A percentile compares a stretch with the other conserved stretches of the same genome.
Conservation (phyloP, 2,113 vertebrate species). For the Tenrec ecaudatus region DNA sequence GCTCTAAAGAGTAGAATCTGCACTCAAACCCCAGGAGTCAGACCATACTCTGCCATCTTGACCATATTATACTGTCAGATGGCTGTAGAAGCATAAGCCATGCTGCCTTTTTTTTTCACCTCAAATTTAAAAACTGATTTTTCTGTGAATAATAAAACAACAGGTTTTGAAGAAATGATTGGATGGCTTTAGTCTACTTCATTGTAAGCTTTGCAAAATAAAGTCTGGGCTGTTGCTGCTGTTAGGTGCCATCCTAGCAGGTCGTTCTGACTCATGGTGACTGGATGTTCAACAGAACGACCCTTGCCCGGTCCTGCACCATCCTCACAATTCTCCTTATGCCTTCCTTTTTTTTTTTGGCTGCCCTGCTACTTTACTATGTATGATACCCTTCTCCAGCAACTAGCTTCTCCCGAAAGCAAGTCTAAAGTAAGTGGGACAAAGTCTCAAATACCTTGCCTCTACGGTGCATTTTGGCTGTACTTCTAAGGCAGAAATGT, state of each 20-base stretch:
- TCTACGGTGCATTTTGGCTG: too few species aligned
- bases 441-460: too few species aligned
- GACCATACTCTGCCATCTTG: background rate
- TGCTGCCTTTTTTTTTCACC: background rate
- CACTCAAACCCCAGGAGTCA: background rate
- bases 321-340: too few species aligned
- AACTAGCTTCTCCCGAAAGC: too few species aligned
- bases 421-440: too few species aligned
- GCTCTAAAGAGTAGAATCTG: background rate
- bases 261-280: background rate
- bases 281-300: too few species aligned
- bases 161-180: background rate
- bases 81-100: too few species aligned
- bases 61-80: background rate
- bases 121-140: conserved; percentile 24
- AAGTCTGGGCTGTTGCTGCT: background rate
- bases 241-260: background rate
- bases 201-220: background rate
- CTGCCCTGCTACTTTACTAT: too few species aligned
- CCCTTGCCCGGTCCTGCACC: too few species aligned
- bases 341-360: too few species aligned
- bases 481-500: too few species aligned
- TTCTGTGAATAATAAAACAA: background rate
- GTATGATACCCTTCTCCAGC: too few species aligned
- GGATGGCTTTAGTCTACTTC: background rate